Conservation (phyloP, 2,797 vertebrate genomes). For the Cacajao melanocephalus region DNA sequence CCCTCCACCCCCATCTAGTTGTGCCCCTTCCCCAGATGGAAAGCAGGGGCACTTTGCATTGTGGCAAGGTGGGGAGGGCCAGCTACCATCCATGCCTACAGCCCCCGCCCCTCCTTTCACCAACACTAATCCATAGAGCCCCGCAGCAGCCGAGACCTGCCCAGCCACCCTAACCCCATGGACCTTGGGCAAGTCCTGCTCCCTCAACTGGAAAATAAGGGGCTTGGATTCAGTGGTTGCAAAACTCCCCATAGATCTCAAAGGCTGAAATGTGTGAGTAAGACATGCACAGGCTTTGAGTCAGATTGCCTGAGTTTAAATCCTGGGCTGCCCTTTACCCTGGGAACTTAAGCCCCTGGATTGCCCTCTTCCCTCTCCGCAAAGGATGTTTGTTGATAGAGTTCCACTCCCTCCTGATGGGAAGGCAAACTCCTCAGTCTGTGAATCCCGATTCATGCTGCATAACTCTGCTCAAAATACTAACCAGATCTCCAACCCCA, state of each 20-base stretch:
- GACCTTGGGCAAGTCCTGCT: background rate
- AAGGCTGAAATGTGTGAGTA: background rate
- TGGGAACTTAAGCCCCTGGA: background rate
- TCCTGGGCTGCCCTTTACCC: background rate
- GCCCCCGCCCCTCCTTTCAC: background rate
- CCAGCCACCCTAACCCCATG: background rate
- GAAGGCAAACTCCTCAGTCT: background rate
- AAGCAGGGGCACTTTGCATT: background rate
- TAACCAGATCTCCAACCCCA: background rate
- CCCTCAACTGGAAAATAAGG: background rate
- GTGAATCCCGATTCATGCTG: background rate
- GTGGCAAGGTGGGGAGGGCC: background rate
- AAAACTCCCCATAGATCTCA: background rate
- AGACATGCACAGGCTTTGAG: background rate
- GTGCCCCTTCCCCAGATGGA: background rate
- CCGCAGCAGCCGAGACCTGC: background rate
- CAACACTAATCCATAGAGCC: background rate
- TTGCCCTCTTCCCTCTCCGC: background rate
- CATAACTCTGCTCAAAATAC: background rate
- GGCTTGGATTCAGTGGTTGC: background rate
- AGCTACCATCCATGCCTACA: background rate
- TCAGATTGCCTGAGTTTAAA: background rate
- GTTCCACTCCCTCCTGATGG: background rate
- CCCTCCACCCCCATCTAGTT: background rate
- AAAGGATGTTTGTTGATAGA: background rate